phyloP scores from a whole-genome alignment of 2,113 vertebrate species.

The Galemys pyrenaicus region DNA sequence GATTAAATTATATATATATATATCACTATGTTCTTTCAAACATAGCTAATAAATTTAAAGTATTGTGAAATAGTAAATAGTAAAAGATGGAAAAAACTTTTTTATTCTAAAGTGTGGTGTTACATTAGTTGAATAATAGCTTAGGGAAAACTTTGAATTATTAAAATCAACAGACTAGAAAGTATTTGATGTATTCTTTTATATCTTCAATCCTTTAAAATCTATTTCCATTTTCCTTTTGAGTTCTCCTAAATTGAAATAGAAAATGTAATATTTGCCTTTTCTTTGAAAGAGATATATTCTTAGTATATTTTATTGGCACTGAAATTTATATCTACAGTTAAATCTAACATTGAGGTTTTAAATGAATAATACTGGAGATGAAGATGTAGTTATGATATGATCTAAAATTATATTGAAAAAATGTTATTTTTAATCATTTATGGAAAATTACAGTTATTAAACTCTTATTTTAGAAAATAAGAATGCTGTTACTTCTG shows the following conservation, averaged over 20 bases:
- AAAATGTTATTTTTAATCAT: not conserved
- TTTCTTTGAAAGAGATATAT: slow-evolving; percentile 43
- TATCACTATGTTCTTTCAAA: not conserved
- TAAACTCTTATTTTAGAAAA: not conserved
- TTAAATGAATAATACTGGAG: not conserved
- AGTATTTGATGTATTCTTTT: slow-evolving; percentile 40
- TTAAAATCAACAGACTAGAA: slow-evolving; percentile 62
- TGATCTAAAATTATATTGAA: not conserved
- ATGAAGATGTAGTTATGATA: slow-evolving; percentile 17
- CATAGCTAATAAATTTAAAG: not conserved
- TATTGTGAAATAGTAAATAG: slow-evolving; percentile 28
- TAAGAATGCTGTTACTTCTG: not conserved
- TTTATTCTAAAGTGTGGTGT: not conserved
- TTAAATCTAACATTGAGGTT: not conserved
- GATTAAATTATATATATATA: not conserved
- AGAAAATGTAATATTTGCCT: slow-evolving; percentile 48
- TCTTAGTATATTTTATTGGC: slow-evolving; percentile 32
- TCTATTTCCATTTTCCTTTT: slow-evolving; percentile 58
- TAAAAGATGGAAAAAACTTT: not conserved
- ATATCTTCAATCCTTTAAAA: slow-evolving; percentile 40
- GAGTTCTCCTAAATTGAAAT: slow-evolving; percentile 58
- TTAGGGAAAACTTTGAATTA: slow-evolving; percentile 54
- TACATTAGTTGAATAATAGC: slow-evolving; percentile 13
- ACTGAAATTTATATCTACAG: slow-evolving; percentile 45
- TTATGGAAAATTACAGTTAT: not conserved